Conservation (phyloP, 2,888 invertebrate species). For the Nomada ruficornis region DNA sequence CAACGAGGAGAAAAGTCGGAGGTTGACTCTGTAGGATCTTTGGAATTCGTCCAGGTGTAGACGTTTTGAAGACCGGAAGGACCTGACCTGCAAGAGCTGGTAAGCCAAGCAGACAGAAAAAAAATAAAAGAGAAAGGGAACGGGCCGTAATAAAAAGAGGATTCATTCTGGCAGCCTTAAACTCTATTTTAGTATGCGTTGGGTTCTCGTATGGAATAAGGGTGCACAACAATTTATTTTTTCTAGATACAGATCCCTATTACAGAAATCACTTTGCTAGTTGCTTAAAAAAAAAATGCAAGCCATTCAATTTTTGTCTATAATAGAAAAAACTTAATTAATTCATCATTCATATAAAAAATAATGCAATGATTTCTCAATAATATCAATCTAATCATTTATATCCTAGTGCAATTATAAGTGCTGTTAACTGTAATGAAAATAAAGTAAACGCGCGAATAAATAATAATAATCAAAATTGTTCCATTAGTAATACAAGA, state of each 20-base stretch:
- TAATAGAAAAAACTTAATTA: too few species aligned
- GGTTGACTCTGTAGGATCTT: conserved; percentile 42
- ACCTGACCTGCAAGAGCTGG: conserved; percentile 62
- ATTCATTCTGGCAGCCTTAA: conserved; percentile 41
- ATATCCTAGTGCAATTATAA: too few species aligned
- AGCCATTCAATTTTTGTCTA: too few species aligned
- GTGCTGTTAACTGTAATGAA: background rate
- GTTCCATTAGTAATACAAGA: too few species aligned
- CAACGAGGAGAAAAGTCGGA: conserved; percentile 71
- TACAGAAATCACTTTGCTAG: too few species aligned
- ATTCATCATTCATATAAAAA: too few species aligned
- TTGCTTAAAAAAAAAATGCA: too few species aligned
- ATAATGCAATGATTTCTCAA: too few species aligned
- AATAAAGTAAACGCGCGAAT: background rate
- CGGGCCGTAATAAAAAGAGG: conserved; percentile 31
- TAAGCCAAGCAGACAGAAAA: conserved; percentile 47
- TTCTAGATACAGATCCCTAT: too few species aligned
- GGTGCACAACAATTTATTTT: too few species aligned
- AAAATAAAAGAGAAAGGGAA: conserved; percentile 23
- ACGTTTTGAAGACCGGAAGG: conserved; percentile 66
- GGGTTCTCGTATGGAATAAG: too few species aligned
- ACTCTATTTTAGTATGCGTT: conserved; percentile 6
- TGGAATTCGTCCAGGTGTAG: conserved; percentile 64
- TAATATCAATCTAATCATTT: too few species aligned
- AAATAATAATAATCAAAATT: background rate